These are phyloP conservation scores for Rhopilema esculentum DNA, from an alignment of 30 jellyfish, hydroid and myxozoan species.

Conservation along the genomic window DNA sequence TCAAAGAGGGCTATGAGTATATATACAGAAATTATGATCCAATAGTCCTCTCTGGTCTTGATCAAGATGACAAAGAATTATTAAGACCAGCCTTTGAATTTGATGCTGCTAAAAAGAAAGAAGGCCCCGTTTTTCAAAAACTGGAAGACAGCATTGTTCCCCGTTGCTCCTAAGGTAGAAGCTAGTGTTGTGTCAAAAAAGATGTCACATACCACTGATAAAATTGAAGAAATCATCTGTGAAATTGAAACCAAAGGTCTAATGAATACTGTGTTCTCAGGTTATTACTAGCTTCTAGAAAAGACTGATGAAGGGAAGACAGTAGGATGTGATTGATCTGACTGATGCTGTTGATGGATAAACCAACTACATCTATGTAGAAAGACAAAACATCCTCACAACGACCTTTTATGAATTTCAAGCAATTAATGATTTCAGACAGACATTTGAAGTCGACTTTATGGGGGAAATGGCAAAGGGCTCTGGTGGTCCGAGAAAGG, in stretches of 20 bases:
- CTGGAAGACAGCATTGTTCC: too few species aligned
- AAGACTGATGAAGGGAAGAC: conserved; percentile 30
- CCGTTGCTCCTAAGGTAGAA: too few species aligned
- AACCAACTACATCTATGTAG: conserved; percentile 37
- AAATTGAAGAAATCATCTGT: not conserved
- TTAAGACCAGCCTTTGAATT: too few species aligned
- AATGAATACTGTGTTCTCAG: not conserved
- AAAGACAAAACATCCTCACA: conserved; percentile 9
- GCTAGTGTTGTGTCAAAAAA: too few species aligned
- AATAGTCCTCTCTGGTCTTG: too few species aligned
- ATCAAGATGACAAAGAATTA: too few species aligned
- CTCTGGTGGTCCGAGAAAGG: conserved; percentile 53
- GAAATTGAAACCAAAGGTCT: not conserved
- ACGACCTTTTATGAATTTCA: conserved; percentile 38
- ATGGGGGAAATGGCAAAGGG: conserved; percentile 49
- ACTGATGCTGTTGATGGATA: conserved; percentile 13
- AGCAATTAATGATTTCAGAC: conserved; percentile 19
- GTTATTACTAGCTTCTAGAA: conserved; percentile 26
- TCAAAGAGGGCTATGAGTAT: conserved; percentile 18
- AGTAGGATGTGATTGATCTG: conserved; percentile 1
- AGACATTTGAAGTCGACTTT: conserved; percentile 45
- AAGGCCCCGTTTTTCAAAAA: too few species aligned
- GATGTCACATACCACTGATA: too few species aligned
- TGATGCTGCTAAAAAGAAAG: too few species aligned
- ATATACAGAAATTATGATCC: not conserved